phyloP scores from a whole-genome alignment of 1,140 invertebrate species.

The Plodia interpunctella region DNA sequence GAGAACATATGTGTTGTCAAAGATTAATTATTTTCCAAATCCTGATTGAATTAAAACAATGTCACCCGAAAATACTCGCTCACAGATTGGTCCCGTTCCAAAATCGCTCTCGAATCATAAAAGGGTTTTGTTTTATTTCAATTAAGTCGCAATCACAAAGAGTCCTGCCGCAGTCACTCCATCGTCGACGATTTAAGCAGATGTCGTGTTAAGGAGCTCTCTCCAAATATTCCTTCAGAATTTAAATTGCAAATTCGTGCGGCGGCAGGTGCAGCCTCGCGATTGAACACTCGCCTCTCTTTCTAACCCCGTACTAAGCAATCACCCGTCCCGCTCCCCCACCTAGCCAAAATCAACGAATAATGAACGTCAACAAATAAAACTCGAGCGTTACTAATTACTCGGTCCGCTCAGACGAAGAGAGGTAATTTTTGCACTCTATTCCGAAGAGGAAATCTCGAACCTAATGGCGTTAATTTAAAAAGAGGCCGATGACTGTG shows the following conservation, averaged over 20 bases:
- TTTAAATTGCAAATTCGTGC: constrained; percentile 78
- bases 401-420: constrained; percentile 61
- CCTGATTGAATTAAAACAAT: constrained; percentile 9
- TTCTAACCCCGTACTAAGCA: constrained; percentile 35
- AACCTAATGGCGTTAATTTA: constrained; percentile 74
- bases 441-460: constrained; percentile 66
- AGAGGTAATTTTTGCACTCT: constrained; percentile 73
- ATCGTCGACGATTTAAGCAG: constrained; percentile 76
- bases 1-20: neutral
- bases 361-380: constrained; percentile 78
- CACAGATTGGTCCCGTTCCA: constrained; percentile 18
- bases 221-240: constrained; percentile 70
- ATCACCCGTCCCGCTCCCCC: constrained; percentile 33
- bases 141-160: constrained; percentile 73
- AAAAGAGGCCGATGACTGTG: constrained; percentile 70
- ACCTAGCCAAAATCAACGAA: constrained; percentile 67
- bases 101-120: constrained; percentile 29
- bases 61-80: constrained; percentile 16
- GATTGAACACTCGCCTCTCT: constrained; percentile 52
- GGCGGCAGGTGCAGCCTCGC: constrained; percentile 66
- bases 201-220: constrained; percentile 78
- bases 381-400: constrained; percentile 78
- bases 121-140: constrained; percentile 72
- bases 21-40: neutral
- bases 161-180: constrained; percentile 66